A percentile compares a stretch with the other conserved stretches of the same genome.
Conservation (phyloP, 2,113 vertebrate species). For the Sula dactylatra region DNA sequence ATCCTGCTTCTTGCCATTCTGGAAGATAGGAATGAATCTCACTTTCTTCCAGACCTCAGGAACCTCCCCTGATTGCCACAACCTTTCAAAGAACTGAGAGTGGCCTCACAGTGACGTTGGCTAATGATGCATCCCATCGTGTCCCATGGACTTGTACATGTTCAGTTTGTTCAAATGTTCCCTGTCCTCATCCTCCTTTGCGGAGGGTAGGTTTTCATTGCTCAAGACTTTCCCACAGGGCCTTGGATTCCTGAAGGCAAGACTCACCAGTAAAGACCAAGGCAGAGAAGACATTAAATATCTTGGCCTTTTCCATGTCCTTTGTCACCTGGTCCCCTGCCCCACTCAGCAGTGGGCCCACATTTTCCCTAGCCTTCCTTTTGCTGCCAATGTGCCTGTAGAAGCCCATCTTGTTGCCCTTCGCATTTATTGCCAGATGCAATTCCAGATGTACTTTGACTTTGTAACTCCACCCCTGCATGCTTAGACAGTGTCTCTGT, state of each 20-base stretch:
- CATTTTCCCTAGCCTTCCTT: not conserved
- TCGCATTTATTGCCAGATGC: not conserved
- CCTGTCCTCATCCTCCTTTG: not conserved
- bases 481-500: fast-evolving
- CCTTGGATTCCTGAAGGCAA: not conserved
- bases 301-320: not conserved
- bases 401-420: not conserved
- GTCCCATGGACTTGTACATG: fast-evolving
- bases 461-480: not conserved
- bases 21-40: not conserved
- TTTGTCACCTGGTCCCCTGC: not conserved
- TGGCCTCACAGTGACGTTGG: not conserved
- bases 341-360: not conserved
- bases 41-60: not conserved
- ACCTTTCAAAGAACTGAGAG: not conserved
- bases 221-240: not conserved
- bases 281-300: not conserved
- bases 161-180: not conserved
- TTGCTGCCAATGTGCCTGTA: not conserved
- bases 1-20: not conserved
- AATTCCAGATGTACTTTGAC: not conserved
- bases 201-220: not conserved
- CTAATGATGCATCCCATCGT: not conserved
- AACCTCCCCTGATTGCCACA: not conserved
- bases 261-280: not conserved